Evolutionary conservation across 2,113 vertebrate species (phyloP).

Genomic region (Myiozetetes cayanensis): DNA sequence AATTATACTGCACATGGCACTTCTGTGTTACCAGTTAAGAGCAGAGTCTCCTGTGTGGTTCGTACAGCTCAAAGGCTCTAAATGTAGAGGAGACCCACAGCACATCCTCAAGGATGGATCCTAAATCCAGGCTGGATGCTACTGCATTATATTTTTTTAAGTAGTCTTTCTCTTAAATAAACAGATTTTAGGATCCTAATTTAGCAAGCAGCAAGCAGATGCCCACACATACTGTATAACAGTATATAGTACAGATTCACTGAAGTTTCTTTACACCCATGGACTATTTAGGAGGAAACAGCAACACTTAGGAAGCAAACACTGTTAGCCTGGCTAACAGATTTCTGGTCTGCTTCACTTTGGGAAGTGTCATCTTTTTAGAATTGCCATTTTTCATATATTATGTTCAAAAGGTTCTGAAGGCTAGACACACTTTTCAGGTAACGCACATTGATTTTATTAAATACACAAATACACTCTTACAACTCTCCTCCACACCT

Average conservation of each 20-base stretch:
- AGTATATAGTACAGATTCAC: not conserved
- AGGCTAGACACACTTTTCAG: too few relatives aligned
- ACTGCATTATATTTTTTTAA: not conserved
- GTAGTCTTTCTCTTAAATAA: not conserved
- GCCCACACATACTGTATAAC: not conserved
- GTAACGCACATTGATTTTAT: accelerated
- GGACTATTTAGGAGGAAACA: not conserved
- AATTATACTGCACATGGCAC: not conserved
- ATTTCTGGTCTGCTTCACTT: not conserved
- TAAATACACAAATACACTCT: not conserved
- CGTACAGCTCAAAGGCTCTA: not conserved
- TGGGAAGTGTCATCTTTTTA: not conserved
- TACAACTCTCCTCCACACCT: accelerated
- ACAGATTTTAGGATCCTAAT: not conserved
- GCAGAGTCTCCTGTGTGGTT: not conserved
- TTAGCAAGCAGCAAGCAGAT: not conserved
- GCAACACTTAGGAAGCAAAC: not conserved
- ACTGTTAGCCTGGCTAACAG: not conserved
- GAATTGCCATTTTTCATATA: not conserved
- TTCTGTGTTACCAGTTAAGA: not conserved
- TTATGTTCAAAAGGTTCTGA: not conserved
- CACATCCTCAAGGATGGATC: not conserved
- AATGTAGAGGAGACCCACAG: not conserved
- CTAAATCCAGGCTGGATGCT: not conserved
- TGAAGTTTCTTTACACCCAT: not conserved